Evolutionary conservation across 53 echinoderm and acorn worm species (phyloP).

Genomic region (Echinarachnius parma): DNA sequence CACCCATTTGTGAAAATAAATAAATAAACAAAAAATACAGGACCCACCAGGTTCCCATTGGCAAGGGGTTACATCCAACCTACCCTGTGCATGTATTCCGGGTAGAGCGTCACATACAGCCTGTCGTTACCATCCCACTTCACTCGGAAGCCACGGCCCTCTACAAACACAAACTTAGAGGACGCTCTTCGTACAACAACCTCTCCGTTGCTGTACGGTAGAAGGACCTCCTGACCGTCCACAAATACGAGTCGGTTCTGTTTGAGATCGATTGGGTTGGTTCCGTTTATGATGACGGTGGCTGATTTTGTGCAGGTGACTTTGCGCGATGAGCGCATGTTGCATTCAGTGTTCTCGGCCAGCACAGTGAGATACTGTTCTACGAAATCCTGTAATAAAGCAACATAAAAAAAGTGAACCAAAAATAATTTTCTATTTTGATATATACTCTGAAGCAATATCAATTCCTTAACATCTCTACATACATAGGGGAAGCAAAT

Average conservation of each 20-base stretch:
- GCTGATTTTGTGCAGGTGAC: conserved; percentile 79
- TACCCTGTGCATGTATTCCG: conserved; percentile 78
- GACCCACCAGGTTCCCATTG: too few species aligned
- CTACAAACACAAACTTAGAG: conserved; percentile 72
- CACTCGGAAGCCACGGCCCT: conserved; percentile 65
- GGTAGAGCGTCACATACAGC: conserved; percentile 71
- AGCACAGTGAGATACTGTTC: conserved; percentile 53
- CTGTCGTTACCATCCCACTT: conserved; percentile 83
- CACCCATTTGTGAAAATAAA: too few species aligned
- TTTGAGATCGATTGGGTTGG: conserved; percentile 60
- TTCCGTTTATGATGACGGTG: conserved; percentile 54
- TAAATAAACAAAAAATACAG: too few species aligned
- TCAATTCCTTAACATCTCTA: too few species aligned
- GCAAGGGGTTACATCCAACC: neutral
- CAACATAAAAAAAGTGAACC: too few species aligned
- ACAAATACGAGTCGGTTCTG: conserved; percentile 55
- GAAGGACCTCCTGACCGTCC: conserved; percentile 45
- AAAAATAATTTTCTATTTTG: too few species aligned
- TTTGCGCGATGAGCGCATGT: conserved; percentile 41
- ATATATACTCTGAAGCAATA: too few species aligned
- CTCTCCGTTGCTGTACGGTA: conserved; percentile 70
- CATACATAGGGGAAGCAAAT: too few species aligned
- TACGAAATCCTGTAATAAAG: conserved; percentile 66
- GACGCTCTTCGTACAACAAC: conserved; percentile 64
- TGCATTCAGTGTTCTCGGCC: conserved; percentile 67